phyloP scores from a whole-genome alignment of 1,140 invertebrate species.

The Drosophila lacertosa region DNA sequence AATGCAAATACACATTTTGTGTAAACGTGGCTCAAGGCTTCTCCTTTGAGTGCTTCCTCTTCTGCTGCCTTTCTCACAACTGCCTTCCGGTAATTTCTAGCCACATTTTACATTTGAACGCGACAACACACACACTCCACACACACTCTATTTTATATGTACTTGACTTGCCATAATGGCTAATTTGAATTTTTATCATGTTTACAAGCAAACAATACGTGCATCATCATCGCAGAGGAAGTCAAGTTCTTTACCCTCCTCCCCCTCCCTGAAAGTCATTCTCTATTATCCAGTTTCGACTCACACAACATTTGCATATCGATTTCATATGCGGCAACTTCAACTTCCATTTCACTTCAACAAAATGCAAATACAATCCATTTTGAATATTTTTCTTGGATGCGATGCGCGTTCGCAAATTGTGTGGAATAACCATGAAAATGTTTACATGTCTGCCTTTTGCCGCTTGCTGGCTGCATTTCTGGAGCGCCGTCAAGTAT shows the following conservation, averaged over 20 bases:
- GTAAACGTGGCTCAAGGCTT: conserved; percentile 64
- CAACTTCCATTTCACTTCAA: neutral
- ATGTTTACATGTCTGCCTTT: conserved; percentile 60
- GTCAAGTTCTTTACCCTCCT: neutral
- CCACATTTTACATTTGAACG: conserved; percentile 78
- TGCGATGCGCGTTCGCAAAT: conserved; percentile 47
- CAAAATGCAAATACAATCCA: conserved; percentile 66
- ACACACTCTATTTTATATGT: conserved; percentile 10
- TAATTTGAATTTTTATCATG: conserved; percentile 83
- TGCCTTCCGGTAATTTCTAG: conserved; percentile 70
- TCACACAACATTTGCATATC: conserved; percentile 79
- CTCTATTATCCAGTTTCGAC: conserved; percentile 13
- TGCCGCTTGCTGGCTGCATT: conserved; percentile 29
- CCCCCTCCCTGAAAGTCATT: neutral
- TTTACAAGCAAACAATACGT: conserved; percentile 83
- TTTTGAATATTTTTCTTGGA: conserved; percentile 55
- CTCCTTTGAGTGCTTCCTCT: neutral
- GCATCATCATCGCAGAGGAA: conserved; percentile 67
- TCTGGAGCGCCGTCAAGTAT: conserved; percentile 46
- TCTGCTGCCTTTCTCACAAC: conserved; percentile 13
- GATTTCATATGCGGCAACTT: conserved; percentile 77
- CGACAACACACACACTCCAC: conserved; percentile 33
- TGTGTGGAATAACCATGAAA: conserved; percentile 73
- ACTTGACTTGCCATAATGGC: conserved; percentile 67
- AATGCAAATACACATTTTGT: conserved; percentile 62